Evolutionary conservation across 2,797 vertebrate genomes (phyloP).

Genomic region (Pangasius macronema): DNA sequence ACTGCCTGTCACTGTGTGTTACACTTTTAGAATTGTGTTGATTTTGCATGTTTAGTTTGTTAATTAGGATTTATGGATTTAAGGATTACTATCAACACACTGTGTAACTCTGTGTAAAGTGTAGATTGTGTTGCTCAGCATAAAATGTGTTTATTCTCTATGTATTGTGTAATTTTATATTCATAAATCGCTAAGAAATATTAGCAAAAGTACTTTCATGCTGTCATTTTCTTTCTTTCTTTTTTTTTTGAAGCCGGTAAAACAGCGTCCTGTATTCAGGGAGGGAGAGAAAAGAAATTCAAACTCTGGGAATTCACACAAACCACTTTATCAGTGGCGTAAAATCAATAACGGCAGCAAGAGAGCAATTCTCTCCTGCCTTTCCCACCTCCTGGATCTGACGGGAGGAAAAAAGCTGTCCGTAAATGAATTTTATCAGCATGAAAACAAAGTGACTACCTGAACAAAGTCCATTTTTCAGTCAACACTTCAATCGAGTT

Average conservation of each 20-base stretch:
- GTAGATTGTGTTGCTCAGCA: not conserved
- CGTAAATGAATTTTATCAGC: constrained; percentile 80
- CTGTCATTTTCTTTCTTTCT: not conserved
- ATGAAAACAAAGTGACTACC: constrained; percentile 88
- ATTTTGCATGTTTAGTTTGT: not conserved
- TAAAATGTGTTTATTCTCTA: not conserved
- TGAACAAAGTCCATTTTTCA: constrained; percentile 85
- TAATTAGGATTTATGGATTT: not conserved
- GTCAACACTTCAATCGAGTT: constrained; percentile 71
- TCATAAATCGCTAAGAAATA: not conserved
- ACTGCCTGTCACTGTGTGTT: not conserved
- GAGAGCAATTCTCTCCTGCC: constrained; percentile 71
- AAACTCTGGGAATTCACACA: constrained; percentile 69
- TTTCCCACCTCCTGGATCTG: constrained; percentile 77
- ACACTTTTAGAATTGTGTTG: not conserved
- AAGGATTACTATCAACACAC: not conserved
- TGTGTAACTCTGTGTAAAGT: not conserved
- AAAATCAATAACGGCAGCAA: constrained; percentile 75
- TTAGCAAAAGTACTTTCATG: not conserved
- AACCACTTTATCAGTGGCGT: constrained; percentile 73
- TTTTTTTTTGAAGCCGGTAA: not conserved
- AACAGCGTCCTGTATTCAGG: not conserved
- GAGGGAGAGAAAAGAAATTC: constrained; percentile 54
- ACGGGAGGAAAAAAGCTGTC: constrained; percentile 65
- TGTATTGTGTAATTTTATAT: not conserved